Evolutionary conservation across 1,140 invertebrate genomes (phyloP).

Genomic region (Drosophila sulfurigaster): DNA sequence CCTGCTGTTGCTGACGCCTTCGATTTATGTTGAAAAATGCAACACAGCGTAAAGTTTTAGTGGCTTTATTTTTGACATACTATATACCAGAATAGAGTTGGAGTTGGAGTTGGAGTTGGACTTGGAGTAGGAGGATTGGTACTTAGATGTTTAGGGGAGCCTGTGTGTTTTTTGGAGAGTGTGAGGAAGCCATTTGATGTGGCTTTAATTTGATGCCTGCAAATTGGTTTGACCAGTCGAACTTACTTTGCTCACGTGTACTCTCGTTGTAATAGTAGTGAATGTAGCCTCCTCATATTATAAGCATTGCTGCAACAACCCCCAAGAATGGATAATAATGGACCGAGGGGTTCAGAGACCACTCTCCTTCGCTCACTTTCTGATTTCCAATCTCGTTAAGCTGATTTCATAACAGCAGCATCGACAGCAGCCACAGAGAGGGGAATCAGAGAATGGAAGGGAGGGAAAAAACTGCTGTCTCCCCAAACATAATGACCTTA

Average conservation of each 20-base stretch:
- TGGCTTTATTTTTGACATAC: slow-evolving; percentile 40
- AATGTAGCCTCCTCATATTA: slow-evolving; percentile 11
- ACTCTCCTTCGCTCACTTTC: slow-evolving; percentile 45
- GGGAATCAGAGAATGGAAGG: slow-evolving; percentile 1
- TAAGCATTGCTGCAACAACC: slow-evolving; percentile 54
- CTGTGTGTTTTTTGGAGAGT: background rate
- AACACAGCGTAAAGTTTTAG: slow-evolving; percentile 67
- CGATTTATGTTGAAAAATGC: slow-evolving; percentile 75
- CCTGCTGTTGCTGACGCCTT: slow-evolving; percentile 63
- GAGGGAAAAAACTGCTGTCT: slow-evolving; percentile 7
- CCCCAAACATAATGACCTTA: slow-evolving; percentile 39
- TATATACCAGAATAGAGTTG: background rate
- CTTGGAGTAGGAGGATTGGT: background rate
- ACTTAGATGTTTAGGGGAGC: background rate
- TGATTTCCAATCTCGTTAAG: slow-evolving; percentile 80
- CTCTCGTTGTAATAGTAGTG: background rate
- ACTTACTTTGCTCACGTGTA: background rate
- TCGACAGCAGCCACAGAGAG: slow-evolving; percentile 25
- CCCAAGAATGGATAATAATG: slow-evolving; percentile 57
- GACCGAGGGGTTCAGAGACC: slow-evolving; percentile 3
- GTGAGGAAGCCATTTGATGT: slow-evolving; percentile 51
- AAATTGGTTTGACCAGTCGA: slow-evolving; percentile 73
- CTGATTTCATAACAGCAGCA: slow-evolving; percentile 79
- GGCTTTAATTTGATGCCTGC: slow-evolving; percentile 71
- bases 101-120: background rate